Conservation (phyloP, 1,140 invertebrate genomes). For the Drosophila rhopaloa region DNA sequence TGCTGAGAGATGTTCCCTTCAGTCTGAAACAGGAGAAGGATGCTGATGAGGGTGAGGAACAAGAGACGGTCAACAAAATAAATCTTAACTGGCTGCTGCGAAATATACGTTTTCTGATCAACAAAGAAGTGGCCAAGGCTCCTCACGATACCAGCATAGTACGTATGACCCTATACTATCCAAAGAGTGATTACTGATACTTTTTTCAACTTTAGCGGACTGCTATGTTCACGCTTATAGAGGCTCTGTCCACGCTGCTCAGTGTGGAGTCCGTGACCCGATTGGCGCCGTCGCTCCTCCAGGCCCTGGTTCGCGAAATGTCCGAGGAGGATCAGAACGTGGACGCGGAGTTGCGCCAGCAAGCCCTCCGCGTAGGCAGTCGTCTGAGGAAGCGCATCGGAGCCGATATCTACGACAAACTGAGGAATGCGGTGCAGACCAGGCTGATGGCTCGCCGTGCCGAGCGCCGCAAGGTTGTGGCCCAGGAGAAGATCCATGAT, state of each 20-base stretch:
- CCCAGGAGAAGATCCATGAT: slow-evolving; percentile 88
- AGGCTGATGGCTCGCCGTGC: slow-evolving; percentile 87
- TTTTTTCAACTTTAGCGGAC: slow-evolving; percentile 85
- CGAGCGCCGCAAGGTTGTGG: slow-evolving; percentile 87
- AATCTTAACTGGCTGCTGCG: slow-evolving; percentile 86
- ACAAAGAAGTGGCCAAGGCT: slow-evolving; percentile 86
- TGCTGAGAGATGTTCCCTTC: slow-evolving; percentile 86
- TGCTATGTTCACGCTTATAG: slow-evolving; percentile 90
- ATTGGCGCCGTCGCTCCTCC: slow-evolving; percentile 86
- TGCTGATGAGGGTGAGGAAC: slow-evolving; percentile 21
- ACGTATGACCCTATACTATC: slow-evolving; percentile 29
- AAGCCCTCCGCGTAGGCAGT: slow-evolving; percentile 88
- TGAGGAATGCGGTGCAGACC: slow-evolving; percentile 86
- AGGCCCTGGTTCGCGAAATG: slow-evolving; percentile 89
- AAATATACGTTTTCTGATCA: slow-evolving; percentile 87
- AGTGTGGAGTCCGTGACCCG: slow-evolving; percentile 84
- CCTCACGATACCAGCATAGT: slow-evolving; percentile 85
- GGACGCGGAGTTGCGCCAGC: slow-evolving; percentile 86
- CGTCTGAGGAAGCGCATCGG: slow-evolving; percentile 89
- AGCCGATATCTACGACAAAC: slow-evolving; percentile 87
- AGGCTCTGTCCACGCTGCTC: slow-evolving; percentile 87
- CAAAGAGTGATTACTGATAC: not conserved
- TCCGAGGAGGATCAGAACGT: slow-evolving; percentile 86
- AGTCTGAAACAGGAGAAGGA: slow-evolving; percentile 64
- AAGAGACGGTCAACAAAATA: slow-evolving; percentile 58